phyloP scores from a whole-genome alignment of 1,140 invertebrate species.

The Pristionchus pacificus region DNA sequence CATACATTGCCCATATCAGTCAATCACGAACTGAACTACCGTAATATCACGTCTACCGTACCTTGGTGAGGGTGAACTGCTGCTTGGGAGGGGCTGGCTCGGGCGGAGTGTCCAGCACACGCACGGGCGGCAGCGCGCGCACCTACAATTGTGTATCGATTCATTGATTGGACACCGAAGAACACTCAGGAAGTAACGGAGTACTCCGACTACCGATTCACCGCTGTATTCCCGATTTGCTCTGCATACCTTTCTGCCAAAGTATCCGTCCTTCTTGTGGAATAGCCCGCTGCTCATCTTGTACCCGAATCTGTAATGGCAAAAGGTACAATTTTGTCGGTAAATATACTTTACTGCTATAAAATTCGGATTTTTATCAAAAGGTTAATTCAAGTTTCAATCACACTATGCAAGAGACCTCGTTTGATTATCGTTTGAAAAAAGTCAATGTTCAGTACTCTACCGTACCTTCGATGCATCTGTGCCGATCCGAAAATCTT shows the following conservation, averaged over 20 bases:
- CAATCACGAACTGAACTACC: not conserved
- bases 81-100: slow-evolving; percentile 34
- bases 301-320: slow-evolving; percentile 48
- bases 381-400: not conserved
- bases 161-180: not conserved
- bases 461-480: slow-evolving; percentile 46
- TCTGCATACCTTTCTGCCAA: slow-evolving; percentile 75
- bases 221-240: not conserved
- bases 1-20: not conserved
- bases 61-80: slow-evolving; percentile 46
- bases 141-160: slow-evolving; percentile 64
- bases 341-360: no score
- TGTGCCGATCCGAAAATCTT: slow-evolving; percentile 50
- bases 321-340: no score
- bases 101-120: slow-evolving; percentile 37
- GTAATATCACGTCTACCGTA: not conserved
- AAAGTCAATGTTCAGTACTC: not conserved
- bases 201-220: not conserved
- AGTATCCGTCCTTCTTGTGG: slow-evolving; percentile 81
- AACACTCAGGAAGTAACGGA: no score
- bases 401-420: no score
- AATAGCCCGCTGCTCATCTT: slow-evolving; percentile 79
- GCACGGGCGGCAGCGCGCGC: slow-evolving; percentile 63
- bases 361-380: no score
- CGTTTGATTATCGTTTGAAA: no score